Conservation (phyloP, 2,888 invertebrate genomes). For the Heteromyza rotundicornis region DNA sequence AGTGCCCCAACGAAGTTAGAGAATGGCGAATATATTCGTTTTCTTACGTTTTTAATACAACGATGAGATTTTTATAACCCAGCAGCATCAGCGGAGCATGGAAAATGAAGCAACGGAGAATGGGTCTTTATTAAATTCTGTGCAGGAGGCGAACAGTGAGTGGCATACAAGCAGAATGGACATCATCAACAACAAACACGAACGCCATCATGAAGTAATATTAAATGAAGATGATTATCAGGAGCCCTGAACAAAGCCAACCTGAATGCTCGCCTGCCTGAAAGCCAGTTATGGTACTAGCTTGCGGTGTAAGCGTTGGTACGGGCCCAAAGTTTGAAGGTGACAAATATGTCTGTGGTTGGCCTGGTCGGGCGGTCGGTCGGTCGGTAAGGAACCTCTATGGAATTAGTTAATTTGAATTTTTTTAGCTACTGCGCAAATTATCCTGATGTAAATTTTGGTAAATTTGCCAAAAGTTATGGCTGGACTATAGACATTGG, state of each 20-base stretch:
- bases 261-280: no score
- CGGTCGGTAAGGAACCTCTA: not conserved
- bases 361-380: no score
- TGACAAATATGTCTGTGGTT: not conserved
- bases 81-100: not conserved
- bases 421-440: slow-evolving; percentile 18
- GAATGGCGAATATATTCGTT: no score
- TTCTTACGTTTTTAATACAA: slow-evolving; percentile 27
- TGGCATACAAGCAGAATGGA: not conserved
- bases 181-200: slow-evolving; percentile 12
- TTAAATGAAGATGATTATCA: slow-evolving; percentile 52
- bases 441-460: not conserved
- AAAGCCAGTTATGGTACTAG: no score
- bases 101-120: slow-evolving; percentile 15
- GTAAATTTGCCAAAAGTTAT: not conserved
- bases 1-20: no score
- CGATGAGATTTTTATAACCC: slow-evolving; percentile 27
- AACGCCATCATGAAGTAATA: slow-evolving; percentile 46
- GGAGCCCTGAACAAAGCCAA: slow-evolving; percentile 4
- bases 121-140: slow-evolving; percentile 46
- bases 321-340: no score
- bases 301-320: no score
- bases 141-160: slow-evolving; percentile 2
- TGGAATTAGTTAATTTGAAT: slow-evolving; percentile 49
- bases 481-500: slow-evolving; percentile 22